phyloP scores from a whole-genome alignment of 2,888 invertebrate genomes.

The Anodontia alba region DNA sequence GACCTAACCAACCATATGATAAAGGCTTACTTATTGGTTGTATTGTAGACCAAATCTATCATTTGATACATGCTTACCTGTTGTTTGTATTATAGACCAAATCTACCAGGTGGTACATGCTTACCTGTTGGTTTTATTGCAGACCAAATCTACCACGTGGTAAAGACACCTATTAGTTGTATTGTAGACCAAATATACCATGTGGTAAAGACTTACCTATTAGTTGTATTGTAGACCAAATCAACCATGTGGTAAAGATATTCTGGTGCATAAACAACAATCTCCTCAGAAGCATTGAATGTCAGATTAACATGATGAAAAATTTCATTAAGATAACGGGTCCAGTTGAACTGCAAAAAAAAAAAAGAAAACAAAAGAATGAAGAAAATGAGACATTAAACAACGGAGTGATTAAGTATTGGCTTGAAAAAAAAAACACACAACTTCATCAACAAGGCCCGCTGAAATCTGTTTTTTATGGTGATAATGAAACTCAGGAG shows the following conservation, averaged over 20 bases:
- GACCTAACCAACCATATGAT: too few relatives aligned
- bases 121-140: too few relatives aligned
- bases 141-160: too few relatives aligned
- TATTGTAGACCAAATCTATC: too few relatives aligned
- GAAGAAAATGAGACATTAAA: neutral
- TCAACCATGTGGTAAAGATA: slow-evolving; percentile 92
- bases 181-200: too few relatives aligned
- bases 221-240: slow-evolving; percentile 89
- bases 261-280: slow-evolving; percentile 96
- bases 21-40: too few relatives aligned
- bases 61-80: slow-evolving; percentile 86
- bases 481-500: too few relatives aligned
- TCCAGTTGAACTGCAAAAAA: slow-evolving; percentile 90
- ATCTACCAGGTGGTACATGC: too few relatives aligned
- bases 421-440: neutral
- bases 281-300: slow-evolving; percentile 89
- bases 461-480: too few relatives aligned
- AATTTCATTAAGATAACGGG: slow-evolving; percentile 93
- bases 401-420: neutral
- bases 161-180: too few relatives aligned
- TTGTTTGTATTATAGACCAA: too few relatives aligned
- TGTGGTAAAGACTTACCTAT: slow-evolving; percentile 87
- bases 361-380: neutral
- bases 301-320: slow-evolving; percentile 89
- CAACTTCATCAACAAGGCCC: too few relatives aligned